Conservation (phyloP, 2,888 invertebrate species). For the Scaptomyza polygonia region DNA sequence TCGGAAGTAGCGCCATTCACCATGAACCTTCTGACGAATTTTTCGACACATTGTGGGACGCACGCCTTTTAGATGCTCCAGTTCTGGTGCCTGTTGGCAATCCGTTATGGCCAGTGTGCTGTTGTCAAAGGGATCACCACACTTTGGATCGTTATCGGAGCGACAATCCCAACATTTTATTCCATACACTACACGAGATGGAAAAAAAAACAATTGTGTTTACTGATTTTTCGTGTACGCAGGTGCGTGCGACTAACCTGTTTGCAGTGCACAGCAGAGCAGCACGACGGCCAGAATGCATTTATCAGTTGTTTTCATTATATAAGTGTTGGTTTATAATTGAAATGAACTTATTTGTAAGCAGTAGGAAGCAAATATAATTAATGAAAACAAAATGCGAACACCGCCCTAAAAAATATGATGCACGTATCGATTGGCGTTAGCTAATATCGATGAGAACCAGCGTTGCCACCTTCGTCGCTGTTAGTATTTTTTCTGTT, state of each 20-base stretch:
- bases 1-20: slow-evolving; percentile 94
- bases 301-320: slow-evolving; percentile 57
- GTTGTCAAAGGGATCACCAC: slow-evolving; percentile 96
- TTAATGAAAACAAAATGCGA: slow-evolving; percentile 62
- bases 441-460: slow-evolving; percentile 26
- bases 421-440: slow-evolving; percentile 53
- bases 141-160: slow-evolving; percentile 94
- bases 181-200: slow-evolving; percentile 85
- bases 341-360: slow-evolving; percentile 15
- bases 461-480: slow-evolving; percentile 18
- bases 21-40: slow-evolving; percentile 95
- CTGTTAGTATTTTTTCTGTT: slow-evolving; percentile 9
- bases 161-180: slow-evolving; percentile 97
- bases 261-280: slow-evolving; percentile 57
- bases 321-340: slow-evolving; percentile 3
- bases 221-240: slow-evolving; percentile 33
- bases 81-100: slow-evolving; percentile 87
- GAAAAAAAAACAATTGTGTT: neutral
- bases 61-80: slow-evolving; percentile 89
- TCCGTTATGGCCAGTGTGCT: slow-evolving; percentile 93
- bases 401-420: slow-evolving; percentile 60
- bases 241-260: slow-evolving; percentile 53
- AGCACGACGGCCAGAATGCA: slow-evolving; percentile 32
- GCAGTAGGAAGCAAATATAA: slow-evolving; percentile 21
- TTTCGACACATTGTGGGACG: slow-evolving; percentile 95